These are phyloP conservation scores for Engystomops pustulosus DNA, from an alignment of 2,113 vertebrate species.

Conservation along the genomic window DNA sequence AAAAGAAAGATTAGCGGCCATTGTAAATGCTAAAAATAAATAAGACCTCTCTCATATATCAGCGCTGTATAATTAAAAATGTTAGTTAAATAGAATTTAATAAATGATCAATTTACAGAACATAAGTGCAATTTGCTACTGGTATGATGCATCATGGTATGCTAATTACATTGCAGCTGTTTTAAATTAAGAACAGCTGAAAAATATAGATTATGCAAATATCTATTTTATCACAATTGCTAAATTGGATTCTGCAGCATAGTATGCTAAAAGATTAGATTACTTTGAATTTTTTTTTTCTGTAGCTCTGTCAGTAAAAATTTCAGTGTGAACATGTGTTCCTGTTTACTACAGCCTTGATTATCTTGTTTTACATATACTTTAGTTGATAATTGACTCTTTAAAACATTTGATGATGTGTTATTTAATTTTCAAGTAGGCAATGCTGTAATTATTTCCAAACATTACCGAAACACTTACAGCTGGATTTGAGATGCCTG, in stretches of 20 bases:
- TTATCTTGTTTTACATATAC: constrained; percentile 46
- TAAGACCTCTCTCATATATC: neutral
- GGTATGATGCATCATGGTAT: constrained; percentile 9
- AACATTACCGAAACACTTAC: constrained; percentile 25
- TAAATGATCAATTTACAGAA: constrained; percentile 15
- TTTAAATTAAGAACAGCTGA: constrained; percentile 82
- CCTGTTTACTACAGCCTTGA: constrained; percentile 24
- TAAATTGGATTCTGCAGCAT: constrained; percentile 81
- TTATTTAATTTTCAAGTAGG: constrained; percentile 26
- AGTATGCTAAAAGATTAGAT: constrained; percentile 77
- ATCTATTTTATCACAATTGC: constrained; percentile 81
- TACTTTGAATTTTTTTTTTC: constrained; percentile 65
- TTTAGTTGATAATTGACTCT: constrained; percentile 45
- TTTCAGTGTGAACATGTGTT: constrained; percentile 30
- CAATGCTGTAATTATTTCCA: constrained; percentile 40
- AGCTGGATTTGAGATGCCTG: constrained; percentile 6
- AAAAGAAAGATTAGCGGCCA: neutral
- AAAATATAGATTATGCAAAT: constrained; percentile 80
- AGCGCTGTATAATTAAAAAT: constrained; percentile 6
- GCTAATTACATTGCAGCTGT: constrained; percentile 75
- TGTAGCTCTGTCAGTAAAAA: constrained; percentile 39
- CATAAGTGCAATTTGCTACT: constrained; percentile 21
- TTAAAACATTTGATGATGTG: constrained; percentile 35
- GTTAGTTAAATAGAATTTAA: constrained; percentile 1
- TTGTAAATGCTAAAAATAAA: neutral